Conservation (phyloP, 2,113 vertebrate genomes). For the Eidolon helvum region DNA sequence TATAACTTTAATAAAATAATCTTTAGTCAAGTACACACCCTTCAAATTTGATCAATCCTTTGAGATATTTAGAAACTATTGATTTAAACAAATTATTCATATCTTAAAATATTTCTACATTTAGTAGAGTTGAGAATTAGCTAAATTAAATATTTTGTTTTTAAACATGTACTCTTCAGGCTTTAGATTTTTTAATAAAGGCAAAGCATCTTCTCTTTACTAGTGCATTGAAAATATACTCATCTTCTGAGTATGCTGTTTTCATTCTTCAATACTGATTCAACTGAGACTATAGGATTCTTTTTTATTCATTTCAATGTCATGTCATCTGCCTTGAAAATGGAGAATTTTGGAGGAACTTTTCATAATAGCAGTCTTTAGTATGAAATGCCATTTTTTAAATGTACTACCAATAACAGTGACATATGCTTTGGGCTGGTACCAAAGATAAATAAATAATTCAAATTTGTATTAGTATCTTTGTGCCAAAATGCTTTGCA, state of each 20-base stretch:
- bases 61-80: background rate
- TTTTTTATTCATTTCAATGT: background rate
- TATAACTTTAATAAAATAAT: background rate
- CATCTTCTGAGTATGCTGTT: background rate
- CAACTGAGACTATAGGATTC: background rate
- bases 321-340: background rate
- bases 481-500: conserved; percentile 20
- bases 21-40: background rate
- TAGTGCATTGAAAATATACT: background rate
- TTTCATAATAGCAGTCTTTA: background rate
- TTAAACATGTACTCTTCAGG: background rate
- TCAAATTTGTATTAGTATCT: background rate
- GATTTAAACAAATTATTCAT: background rate
- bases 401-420: background rate
- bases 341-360: background rate
- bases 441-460: background rate
- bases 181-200: background rate
- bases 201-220: background rate
- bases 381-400: background rate
- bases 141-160: background rate
- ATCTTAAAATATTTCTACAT: background rate
- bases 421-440: background rate
- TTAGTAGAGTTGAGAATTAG: background rate
- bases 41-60: background rate
- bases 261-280: background rate